A percentile compares a stretch with the other conserved stretches of the same genome.
Evolutionary conservation across 2,113 vertebrate genomes (phyloP).

Genomic region (Malurus melanocephalus): DNA sequence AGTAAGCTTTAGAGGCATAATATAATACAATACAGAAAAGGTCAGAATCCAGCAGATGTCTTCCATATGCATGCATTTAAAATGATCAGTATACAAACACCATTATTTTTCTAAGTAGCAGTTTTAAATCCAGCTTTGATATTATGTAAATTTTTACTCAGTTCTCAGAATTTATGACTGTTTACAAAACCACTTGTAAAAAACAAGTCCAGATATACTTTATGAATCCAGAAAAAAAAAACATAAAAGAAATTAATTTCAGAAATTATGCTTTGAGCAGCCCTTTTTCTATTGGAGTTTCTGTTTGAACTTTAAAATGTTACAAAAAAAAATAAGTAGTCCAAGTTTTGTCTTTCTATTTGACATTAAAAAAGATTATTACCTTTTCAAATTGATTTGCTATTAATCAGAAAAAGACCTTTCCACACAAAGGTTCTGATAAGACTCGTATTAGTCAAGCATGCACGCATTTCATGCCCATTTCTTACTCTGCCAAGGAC

Average conservation of each 20-base stretch:
- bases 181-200: background rate
- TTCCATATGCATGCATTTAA: background rate
- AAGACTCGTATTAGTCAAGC: conserved; percentile 17
- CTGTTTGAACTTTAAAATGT: conserved; percentile 33
- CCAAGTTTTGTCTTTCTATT: background rate
- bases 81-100: background rate
- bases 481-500: conserved; percentile 3
- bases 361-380: conserved; percentile 54
- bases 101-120: background rate
- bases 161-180: background rate
- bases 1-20: background rate
- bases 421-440: conserved; percentile 34
- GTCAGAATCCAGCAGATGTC: background rate
- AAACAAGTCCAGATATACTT: background rate
- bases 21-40: background rate
- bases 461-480: background rate
- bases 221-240: background rate
- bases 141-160: background rate
- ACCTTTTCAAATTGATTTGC: conserved; percentile 57
- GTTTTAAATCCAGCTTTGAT: background rate
- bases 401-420: conserved; percentile 56
- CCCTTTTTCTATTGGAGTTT: background rate
- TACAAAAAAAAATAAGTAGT: background rate
- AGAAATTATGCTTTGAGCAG: background rate
- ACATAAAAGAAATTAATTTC: background rate